Base-by-base conservation (phyloP, 1,140 invertebrate genomes). In the Pseudomyrmex flavicornis region DNA sequence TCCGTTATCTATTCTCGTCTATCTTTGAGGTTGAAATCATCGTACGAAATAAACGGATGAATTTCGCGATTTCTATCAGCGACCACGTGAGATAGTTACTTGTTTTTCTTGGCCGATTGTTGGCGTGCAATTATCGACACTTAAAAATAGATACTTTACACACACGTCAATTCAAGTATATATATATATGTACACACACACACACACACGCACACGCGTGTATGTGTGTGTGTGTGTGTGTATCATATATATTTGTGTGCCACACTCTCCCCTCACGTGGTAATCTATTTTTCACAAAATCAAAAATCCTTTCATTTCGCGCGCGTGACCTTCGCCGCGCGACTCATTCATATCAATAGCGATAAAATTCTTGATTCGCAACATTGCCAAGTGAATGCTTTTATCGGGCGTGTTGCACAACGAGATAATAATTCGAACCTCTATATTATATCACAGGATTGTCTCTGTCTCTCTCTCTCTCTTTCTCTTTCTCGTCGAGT, bases 321-420 rank as follows among this genome's bases (percentile, higher is more conserved):
- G 46, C 17, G 46, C 66, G 20, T 61, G 76, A 70, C 76, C 66
- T 80, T 72, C 66, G 35, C 26, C 52, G 15, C 52, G 15, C 66
- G 46, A 46, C 61, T 69, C 65, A 48, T 69, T 20, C 76, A 10
- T 80, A 80, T 80, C 76, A 72, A 80, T 80, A 15, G 54, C 54
- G 76, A 80, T 80, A 80, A 80, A 59, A 80, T 80, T 80, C 54
- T 80, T 59, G 54, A 48, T 44, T 5, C 63, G 35, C 63, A 61
- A 77, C 54, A 80, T 80, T 59, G 56, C 54, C 54, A 59, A 59
- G 44, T 54, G 20, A 44, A 22, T 26, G n/a, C 20, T 35, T 80
- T 80, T 72, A 72, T 80, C 76, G 76, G 17, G 76, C 8, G 35
- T n/a, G 44, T 80, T 80, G 76, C 76, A 72, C 44, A 70, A 72